A percentile compares a stretch with the other conserved stretches of the same genome.
phyloP scores from a whole-genome alignment of 1,140 invertebrate genomes.

The Drosophila cardini region DNA sequence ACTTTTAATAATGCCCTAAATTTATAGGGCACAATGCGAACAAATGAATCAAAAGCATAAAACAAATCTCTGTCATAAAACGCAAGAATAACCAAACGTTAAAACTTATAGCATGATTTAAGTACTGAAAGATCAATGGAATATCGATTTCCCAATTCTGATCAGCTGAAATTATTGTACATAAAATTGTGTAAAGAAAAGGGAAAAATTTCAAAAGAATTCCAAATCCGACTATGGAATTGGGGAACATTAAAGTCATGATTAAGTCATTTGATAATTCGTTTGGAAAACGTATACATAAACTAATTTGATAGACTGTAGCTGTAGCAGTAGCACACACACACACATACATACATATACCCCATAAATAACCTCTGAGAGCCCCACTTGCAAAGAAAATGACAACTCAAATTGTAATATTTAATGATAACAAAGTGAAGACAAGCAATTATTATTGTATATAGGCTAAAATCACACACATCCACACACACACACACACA shows the following conservation, averaged over 20 bases:
- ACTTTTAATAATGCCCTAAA: constrained; percentile 37
- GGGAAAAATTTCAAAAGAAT: neutral
- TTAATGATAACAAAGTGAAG: constrained; percentile 69
- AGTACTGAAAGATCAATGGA: constrained; percentile 7
- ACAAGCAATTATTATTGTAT: constrained; percentile 79
- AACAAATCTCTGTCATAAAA: constrained; percentile 53
- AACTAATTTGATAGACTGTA: constrained; percentile 40
- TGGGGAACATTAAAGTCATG: neutral
- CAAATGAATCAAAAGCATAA: constrained; percentile 32
- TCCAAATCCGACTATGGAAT: neutral
- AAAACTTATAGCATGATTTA: constrained; percentile 16
- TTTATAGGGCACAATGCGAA: constrained; percentile 35
- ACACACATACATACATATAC: constrained; percentile 51
- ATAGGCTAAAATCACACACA: constrained; percentile 48
- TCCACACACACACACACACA: constrained; percentile 8
- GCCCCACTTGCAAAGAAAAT: constrained; percentile 49
- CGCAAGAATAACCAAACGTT: constrained; percentile 23
- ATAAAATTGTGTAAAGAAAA: neutral
- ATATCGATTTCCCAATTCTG: neutral
- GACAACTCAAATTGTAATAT: constrained; percentile 83
- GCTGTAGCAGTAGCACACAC: constrained; percentile 49
- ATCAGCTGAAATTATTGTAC: constrained; percentile 2
- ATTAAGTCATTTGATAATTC: constrained; percentile 11
- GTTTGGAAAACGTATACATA: constrained; percentile 22
- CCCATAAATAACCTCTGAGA: constrained; percentile 27